Conservation (phyloP, 2,113 vertebrate species). For the Tringa solitaria region DNA sequence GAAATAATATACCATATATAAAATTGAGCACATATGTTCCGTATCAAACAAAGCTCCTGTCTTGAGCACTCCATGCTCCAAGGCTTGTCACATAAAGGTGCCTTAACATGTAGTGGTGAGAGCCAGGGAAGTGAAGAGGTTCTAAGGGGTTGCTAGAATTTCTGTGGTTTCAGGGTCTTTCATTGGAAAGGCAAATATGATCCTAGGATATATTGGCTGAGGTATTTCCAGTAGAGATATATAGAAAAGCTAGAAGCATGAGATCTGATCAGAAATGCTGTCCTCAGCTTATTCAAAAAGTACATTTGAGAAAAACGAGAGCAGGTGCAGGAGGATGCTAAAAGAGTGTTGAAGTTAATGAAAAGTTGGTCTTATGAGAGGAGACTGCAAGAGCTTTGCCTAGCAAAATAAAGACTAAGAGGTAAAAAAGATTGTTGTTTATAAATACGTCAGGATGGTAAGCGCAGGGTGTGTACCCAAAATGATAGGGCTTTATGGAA, state of each 20-base stretch:
- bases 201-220: background rate
- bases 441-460: background rate
- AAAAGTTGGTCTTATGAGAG: background rate
- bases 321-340: background rate
- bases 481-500: background rate
- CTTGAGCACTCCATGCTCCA: background rate
- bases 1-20: conserved; percentile 5
- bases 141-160: background rate
- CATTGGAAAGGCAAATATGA: background rate
- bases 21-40: conserved; percentile 13
- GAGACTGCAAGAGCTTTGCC: background rate
- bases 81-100: background rate
- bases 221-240: background rate
- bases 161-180: background rate
- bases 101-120: background rate
- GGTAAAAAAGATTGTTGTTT: background rate
- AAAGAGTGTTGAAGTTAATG: background rate
- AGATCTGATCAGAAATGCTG: background rate
- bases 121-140: background rate
- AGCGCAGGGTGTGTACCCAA: background rate
- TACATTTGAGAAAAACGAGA: background rate
- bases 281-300: background rate
- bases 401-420: background rate
- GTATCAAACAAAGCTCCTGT: background rate
- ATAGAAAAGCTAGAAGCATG: background rate